Conservation (phyloP, 2,888 invertebrate species). For the Acheta domesticus region DNA sequence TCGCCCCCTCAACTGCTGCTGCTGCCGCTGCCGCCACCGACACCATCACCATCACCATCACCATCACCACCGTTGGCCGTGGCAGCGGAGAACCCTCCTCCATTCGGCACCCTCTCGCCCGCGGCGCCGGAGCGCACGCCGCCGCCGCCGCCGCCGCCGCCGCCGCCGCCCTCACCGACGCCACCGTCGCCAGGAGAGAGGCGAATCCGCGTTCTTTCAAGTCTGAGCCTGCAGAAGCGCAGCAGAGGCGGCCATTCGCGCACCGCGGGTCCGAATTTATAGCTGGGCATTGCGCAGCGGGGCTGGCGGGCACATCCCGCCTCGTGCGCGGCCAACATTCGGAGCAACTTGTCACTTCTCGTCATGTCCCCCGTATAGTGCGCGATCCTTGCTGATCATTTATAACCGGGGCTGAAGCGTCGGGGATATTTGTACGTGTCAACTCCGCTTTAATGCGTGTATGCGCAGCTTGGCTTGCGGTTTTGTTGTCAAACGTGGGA, state of each 20-base stretch:
- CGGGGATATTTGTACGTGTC: conserved; percentile 9
- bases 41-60: background rate
- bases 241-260: background rate
- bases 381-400: conserved; percentile 18
- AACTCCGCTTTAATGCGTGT: conserved; percentile 1
- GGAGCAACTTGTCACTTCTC: conserved; percentile 18
- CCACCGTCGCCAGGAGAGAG: background rate
- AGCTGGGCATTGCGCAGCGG: background rate
- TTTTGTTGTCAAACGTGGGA: conserved; percentile 18
- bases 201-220: background rate
- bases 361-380: conserved; percentile 8
- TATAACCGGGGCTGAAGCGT: background rate
- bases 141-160: background rate
- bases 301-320: background rate
- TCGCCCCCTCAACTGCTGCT: background rate
- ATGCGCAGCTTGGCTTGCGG: conserved; percentile 18
- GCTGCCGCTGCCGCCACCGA: background rate
- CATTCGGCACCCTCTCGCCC: background rate
- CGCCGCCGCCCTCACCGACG: background rate
- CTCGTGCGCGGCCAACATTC: conserved; percentile 1
- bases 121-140: background rate
- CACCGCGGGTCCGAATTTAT: background rate
- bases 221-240: background rate
- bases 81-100: background rate
- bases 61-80: background rate